These are phyloP conservation scores for Theristicus caerulescens DNA, from an alignment of 2,113 vertebrate genomes.

Conservation along the genomic window DNA sequence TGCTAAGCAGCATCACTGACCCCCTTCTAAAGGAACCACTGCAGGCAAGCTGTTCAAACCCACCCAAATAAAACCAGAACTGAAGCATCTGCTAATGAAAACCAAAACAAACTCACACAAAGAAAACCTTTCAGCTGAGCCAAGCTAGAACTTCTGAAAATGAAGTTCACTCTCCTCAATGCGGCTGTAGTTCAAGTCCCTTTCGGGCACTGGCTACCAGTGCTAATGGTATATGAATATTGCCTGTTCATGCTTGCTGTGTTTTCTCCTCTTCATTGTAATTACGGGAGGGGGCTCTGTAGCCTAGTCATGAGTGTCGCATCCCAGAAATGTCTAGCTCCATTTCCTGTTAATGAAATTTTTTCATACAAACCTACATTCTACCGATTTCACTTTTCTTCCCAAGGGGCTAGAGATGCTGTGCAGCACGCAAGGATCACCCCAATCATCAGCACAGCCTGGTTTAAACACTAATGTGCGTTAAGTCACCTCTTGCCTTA, in stretches of 20 bases:
- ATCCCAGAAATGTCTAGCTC: not conserved
- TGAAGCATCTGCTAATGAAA: not conserved
- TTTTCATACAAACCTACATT: not conserved
- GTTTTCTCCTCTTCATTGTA: not conserved
- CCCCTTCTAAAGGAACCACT: not conserved
- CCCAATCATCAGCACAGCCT: not conserved
- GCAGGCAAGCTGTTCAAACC: not conserved
- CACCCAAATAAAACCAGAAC: not conserved
- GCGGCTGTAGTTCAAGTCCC: not conserved
- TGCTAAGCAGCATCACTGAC: not conserved
- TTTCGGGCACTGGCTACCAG: not conserved
- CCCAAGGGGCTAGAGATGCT: not conserved
- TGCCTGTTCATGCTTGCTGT: not conserved
- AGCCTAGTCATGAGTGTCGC: not conserved
- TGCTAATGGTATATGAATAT: not conserved
- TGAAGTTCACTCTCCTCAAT: not conserved
- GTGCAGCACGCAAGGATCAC: not conserved
- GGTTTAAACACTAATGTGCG: not conserved
- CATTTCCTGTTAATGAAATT: not conserved
- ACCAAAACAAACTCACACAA: not conserved
- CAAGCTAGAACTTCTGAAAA: not conserved
- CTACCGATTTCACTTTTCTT: not conserved
- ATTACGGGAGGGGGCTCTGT: not conserved
- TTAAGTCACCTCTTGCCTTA: not conserved
- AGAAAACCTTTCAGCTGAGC: not conserved